phyloP scores from a whole-genome alignment of 2,888 invertebrate species.

The Leucophenga maculata region DNA sequence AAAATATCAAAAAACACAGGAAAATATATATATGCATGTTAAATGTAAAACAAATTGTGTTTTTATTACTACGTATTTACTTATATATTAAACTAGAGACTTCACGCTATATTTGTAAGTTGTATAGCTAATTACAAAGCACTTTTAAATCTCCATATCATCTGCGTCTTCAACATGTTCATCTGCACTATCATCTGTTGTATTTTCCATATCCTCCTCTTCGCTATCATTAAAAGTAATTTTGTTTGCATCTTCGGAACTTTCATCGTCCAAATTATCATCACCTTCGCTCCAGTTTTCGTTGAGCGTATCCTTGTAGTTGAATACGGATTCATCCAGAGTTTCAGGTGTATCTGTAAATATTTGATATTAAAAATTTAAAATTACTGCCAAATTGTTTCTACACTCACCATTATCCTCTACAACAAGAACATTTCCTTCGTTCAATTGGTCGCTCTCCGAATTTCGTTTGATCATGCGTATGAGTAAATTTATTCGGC shows the following conservation, averaged over 20 bases:
- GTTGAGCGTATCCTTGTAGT: conserved; percentile 36
- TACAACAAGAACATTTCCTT: conserved; percentile 62
- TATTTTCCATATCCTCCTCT: conserved; percentile 42
- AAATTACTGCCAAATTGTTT: neutral
- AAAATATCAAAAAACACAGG: conserved; percentile 19
- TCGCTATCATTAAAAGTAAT: neutral
- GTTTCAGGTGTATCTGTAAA: conserved; percentile 48
- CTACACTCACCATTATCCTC: conserved; percentile 64
- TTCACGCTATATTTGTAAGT: neutral
- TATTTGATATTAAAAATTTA: neutral
- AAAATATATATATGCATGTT: conserved; percentile 34
- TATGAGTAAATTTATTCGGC: conserved; percentile 68
- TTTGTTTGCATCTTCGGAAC: conserved; percentile 40
- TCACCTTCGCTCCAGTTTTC: conserved; percentile 26
- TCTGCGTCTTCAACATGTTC: conserved; percentile 54
- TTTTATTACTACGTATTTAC: conserved; percentile 20
- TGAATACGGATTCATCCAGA: conserved; percentile 8
- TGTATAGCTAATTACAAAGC: neutral
- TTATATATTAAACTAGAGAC: neutral
- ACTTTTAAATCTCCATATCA: conserved; percentile 31
- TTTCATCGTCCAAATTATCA: conserved; percentile 35
- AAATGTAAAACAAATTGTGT: conserved; percentile 36
- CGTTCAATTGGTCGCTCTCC: conserved; percentile 61
- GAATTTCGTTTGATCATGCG: conserved; percentile 70
- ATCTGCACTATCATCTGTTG: conserved; percentile 51